Conservation (phyloP, 2,888 invertebrate species). For the Drosophila lacicola region DNA sequence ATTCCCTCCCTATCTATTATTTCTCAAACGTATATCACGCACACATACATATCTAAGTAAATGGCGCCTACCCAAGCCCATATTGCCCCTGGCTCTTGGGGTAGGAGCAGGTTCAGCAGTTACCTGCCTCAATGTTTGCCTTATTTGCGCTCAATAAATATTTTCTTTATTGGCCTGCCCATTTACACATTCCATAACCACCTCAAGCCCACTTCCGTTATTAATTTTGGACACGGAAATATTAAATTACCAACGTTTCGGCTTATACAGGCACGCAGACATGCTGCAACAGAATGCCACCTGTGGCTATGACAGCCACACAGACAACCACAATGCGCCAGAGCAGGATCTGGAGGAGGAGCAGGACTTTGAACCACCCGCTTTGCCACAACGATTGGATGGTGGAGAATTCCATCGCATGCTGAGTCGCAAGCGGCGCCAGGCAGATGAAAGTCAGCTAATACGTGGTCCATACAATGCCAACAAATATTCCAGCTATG, state of each 20-base stretch:
- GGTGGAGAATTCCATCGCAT: slow-evolving; percentile 76
- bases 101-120: slow-evolving; percentile 3
- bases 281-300: slow-evolving; percentile 87
- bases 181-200: slow-evolving; percentile 5
- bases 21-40: slow-evolving; percentile 14
- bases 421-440: slow-evolving; percentile 90
- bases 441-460: slow-evolving; percentile 85
- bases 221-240: slow-evolving; percentile 66
- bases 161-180: slow-evolving; percentile 54
- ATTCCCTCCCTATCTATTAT: not conserved
- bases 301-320: slow-evolving; percentile 83
- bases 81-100: slow-evolving; percentile 8
- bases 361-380: not conserved
- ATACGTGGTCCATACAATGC: slow-evolving; percentile 95
- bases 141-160: slow-evolving; percentile 67
- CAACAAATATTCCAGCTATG: slow-evolving; percentile 93
- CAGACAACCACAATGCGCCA: slow-evolving; percentile 54
- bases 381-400: slow-evolving; percentile 67
- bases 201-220: slow-evolving; percentile 47
- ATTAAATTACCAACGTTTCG: slow-evolving; percentile 59
- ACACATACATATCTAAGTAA: slow-evolving; percentile 13
- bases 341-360: slow-evolving; percentile 44
- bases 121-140: slow-evolving; percentile 57
- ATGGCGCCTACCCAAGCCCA: slow-evolving; percentile 51
- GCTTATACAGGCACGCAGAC: slow-evolving; percentile 79